Evolutionary conservation across 2,888 invertebrate genomes (phyloP).

Genomic region (Osedax fenrisi): DNA sequence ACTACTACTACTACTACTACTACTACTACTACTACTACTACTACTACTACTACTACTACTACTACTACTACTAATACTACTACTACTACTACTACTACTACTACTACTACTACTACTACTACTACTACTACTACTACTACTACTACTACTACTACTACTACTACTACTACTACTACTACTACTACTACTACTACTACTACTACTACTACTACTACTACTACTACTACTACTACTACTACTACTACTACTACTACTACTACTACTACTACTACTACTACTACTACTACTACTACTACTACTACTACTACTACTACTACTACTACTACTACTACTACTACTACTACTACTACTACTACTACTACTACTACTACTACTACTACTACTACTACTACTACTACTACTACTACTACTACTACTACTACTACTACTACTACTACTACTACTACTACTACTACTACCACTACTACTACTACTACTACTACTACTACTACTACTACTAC

Average conservation of each 20-base stretch:
- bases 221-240: neutral
- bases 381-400: neutral
- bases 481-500: neutral
- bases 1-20: neutral
- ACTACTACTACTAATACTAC: too few species aligned
- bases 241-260: neutral
- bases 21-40: neutral
- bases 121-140: neutral
- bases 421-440: neutral
- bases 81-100: neutral
- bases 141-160: neutral
- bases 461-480: neutral
- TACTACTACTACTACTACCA: neutral
- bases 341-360: slow-evolving; percentile 2
- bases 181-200: neutral
- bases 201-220: slow-evolving; percentile 2
- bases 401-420: neutral
- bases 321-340: neutral
- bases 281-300: slow-evolving; percentile 2
- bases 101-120: neutral
- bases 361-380: slow-evolving; percentile 2
- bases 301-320: neutral
- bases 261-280: neutral
- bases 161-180: neutral
- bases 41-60: neutral